Evolutionary conservation across 2,888 invertebrate genomes (phyloP).

Genomic region (Torymus aiolomorphi): DNA sequence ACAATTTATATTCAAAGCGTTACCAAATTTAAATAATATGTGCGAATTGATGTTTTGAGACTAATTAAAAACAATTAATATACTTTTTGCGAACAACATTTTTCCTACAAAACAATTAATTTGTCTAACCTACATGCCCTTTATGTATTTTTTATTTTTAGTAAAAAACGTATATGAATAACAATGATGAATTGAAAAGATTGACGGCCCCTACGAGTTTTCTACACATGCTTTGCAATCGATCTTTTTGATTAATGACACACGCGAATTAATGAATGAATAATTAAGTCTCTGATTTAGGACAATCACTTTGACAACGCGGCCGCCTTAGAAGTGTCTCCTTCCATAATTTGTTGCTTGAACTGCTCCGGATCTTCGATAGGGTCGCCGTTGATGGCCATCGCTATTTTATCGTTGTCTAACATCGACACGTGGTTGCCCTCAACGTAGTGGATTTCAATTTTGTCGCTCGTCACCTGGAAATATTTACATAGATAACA

Average conservation of each 20-base stretch:
- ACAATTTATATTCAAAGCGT: background rate
- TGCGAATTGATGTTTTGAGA: too few relatives aligned
- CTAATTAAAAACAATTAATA: too few relatives aligned
- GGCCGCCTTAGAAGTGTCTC: background rate
- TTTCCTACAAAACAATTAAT: too few relatives aligned
- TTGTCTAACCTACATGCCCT: too few relatives aligned
- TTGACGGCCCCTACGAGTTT: background rate
- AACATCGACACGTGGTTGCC: conserved; percentile 85
- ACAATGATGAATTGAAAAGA: too few relatives aligned
- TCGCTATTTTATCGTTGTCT: conserved; percentile 80
- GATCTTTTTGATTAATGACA: too few relatives aligned
- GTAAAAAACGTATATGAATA: too few relatives aligned
- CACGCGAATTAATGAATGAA: too few relatives aligned
- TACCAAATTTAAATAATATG: background rate
- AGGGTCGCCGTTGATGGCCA: conserved; percentile 69
- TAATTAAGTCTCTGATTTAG: background rate
- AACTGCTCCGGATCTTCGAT: conserved; percentile 67
- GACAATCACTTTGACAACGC: background rate
- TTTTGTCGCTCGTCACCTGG: conserved; percentile 77
- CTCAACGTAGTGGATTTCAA: conserved; percentile 81
- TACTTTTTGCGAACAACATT: too few relatives aligned
- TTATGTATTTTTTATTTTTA: too few relatives aligned
- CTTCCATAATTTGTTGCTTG: conserved; percentile 64
- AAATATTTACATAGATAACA: conserved; percentile 55
- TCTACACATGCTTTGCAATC: background rate